These are phyloP conservation scores for Platypus cylindrus DNA, from an alignment of 2,888 invertebrate species.

Conservation along the genomic window DNA sequence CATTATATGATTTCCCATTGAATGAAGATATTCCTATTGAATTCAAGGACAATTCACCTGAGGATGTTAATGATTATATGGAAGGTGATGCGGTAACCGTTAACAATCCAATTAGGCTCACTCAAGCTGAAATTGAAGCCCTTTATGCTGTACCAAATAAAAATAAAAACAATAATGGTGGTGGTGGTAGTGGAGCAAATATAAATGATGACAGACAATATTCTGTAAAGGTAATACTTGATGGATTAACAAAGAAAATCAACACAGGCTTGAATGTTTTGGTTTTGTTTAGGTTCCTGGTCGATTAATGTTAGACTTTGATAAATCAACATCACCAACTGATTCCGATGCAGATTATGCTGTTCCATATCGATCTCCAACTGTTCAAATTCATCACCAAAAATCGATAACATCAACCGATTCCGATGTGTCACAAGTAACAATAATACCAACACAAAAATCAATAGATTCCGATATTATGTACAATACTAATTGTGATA, in stretches of 20 bases:
- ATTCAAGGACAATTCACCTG: constrained; percentile 21
- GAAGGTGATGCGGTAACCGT: constrained; percentile 13
- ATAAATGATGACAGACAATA: constrained; percentile 9
- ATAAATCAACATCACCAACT: constrained; percentile 16
- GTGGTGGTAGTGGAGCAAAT: neutral
- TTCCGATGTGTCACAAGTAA: constrained; percentile 29
- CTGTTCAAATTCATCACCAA: constrained; percentile 29
- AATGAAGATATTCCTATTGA: constrained; percentile 24
- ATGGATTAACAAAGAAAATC: neutral
- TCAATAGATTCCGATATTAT: constrained; percentile 32
- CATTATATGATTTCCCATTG: constrained; percentile 25
- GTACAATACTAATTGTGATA: constrained; percentile 29
- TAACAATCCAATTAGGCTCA: constrained; percentile 17
- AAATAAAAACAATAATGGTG: constrained; percentile 5
- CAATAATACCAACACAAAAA: constrained; percentile 28
- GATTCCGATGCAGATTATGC: constrained; percentile 18
- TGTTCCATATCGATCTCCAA: constrained; percentile 18
- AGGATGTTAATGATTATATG: constrained; percentile 18
- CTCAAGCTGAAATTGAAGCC: constrained; percentile 28
- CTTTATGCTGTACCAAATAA: constrained; percentile 26
- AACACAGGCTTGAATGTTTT: too few relatives aligned
- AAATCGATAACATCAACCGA: constrained; percentile 31
- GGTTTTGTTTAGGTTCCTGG: constrained; percentile 9
- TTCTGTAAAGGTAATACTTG: constrained; percentile 7
- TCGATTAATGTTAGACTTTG: constrained; percentile 9